phyloP scores from a whole-genome alignment of 2,888 invertebrate species.

The Drosophila nr. fundita region DNA sequence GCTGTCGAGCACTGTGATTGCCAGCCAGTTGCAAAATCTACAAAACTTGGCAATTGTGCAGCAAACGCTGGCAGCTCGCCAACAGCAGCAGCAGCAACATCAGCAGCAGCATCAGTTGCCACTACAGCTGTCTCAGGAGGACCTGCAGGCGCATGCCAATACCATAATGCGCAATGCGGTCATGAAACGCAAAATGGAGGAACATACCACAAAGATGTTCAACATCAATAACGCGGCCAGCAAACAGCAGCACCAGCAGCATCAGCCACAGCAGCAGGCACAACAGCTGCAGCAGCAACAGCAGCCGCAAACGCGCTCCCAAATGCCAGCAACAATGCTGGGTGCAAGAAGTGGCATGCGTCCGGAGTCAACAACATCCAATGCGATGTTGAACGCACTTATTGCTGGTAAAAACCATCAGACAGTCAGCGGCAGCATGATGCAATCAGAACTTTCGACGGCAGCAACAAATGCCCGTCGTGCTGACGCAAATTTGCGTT shows the following conservation, averaged over 20 bases:
- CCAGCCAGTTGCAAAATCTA: slow-evolving; percentile 83
- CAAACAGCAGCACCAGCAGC: slow-evolving; percentile 29
- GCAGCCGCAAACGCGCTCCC: slow-evolving; percentile 50
- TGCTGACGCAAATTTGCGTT: slow-evolving; percentile 48
- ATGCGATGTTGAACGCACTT: slow-evolving; percentile 63
- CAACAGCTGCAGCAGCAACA: slow-evolving; percentile 23
- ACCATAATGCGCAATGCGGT: slow-evolving; percentile 84
- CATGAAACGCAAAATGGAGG: slow-evolving; percentile 83
- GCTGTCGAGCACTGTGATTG: slow-evolving; percentile 79
- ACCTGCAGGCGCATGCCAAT: slow-evolving; percentile 82
- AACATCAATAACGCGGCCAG: slow-evolving; percentile 68
- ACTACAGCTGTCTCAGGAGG: slow-evolving; percentile 77
- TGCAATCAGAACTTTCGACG: slow-evolving; percentile 41
- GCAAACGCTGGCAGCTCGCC: slow-evolving; percentile 79
- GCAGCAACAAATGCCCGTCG: slow-evolving; percentile 50
- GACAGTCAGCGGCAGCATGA: slow-evolving; percentile 16
- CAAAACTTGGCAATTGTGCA: slow-evolving; percentile 83
- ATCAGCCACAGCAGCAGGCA: not conserved
- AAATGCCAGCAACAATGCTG: slow-evolving; percentile 25
- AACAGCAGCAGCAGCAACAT: slow-evolving; percentile 63
- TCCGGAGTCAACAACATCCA: slow-evolving; percentile 47
- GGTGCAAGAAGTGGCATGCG: slow-evolving; percentile 35
- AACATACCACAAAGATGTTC: slow-evolving; percentile 80
- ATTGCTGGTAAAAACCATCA: slow-evolving; percentile 57
- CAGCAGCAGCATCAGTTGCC: slow-evolving; percentile 35